These are phyloP conservation scores for Drosophila greeni DNA, from an alignment of 2,888 invertebrate species.

Conservation along the genomic window DNA sequence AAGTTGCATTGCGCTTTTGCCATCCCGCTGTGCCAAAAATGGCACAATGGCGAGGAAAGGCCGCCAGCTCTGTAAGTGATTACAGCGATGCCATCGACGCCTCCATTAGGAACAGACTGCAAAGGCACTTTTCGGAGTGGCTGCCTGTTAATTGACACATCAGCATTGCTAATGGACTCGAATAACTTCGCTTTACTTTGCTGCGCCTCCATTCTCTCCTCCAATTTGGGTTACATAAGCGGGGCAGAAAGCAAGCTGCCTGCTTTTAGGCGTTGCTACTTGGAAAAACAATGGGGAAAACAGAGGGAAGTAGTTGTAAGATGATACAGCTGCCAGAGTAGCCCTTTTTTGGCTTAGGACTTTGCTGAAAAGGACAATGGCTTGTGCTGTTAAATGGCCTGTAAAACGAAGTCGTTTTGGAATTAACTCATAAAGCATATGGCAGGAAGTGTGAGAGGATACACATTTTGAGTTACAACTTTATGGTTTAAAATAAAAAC, in stretches of 20 bases:
- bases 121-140: conserved; percentile 46
- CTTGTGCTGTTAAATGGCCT: neutral
- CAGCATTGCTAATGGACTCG: conserved; percentile 58
- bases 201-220: conserved; percentile 19
- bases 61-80: conserved; percentile 5
- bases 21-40: conserved; percentile 60
- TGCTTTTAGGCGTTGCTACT: conserved; percentile 28
- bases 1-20: conserved; percentile 53
- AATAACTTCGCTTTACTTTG: conserved; percentile 41
- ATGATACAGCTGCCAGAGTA: conserved; percentile 13
- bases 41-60: conserved; percentile 48
- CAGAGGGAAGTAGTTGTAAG: conserved; percentile 9
- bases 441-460: neutral
- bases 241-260: conserved; percentile 11
- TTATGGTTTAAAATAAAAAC: neutral
- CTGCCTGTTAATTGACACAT: conserved; percentile 55
- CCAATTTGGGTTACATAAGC: conserved; percentile 55
- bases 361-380: conserved; percentile 4
- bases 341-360: neutral
- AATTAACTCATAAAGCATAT: neutral
- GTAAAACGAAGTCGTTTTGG: neutral
- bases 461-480: neutral
- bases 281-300: conserved; percentile 27
- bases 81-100: conserved; percentile 35
- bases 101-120: conserved; percentile 61